phyloP scores from a whole-genome alignment of 1,140 invertebrate species.

The Aphidius ervi region DNA sequence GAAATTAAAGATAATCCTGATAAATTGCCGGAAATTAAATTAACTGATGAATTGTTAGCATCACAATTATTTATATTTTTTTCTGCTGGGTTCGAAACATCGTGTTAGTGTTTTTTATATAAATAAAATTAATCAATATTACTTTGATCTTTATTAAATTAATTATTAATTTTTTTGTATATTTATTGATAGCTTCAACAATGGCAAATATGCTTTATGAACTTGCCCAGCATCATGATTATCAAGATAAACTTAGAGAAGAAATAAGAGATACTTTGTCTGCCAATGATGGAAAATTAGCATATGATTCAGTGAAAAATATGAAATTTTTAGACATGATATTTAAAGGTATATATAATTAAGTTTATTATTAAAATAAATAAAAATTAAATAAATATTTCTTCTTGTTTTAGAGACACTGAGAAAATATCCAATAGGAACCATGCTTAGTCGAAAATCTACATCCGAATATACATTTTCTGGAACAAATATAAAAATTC shows the following conservation, averaged over 20 bases:
- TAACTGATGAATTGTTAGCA: constrained; percentile 37
- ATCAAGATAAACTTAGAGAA: constrained; percentile 31
- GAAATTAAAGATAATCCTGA: constrained; percentile 50
- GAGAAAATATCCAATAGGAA: constrained; percentile 57
- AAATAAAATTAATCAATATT: no score
- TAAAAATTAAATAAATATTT: background rate
- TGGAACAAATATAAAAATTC: constrained; percentile 45
- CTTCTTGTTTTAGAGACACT: constrained; percentile 56
- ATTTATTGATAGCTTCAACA: constrained; percentile 38
- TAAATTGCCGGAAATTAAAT: constrained; percentile 24
- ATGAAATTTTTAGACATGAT: constrained; percentile 46
- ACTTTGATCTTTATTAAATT: no score
- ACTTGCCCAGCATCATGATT: constrained; percentile 56
- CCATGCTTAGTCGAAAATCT: constrained; percentile 49
- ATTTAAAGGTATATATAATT: constrained; percentile 22
- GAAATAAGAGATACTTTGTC: constrained; percentile 20
- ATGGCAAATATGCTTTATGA: constrained; percentile 58
- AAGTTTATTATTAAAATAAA: constrained; percentile 23
- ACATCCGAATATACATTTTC: constrained; percentile 52
- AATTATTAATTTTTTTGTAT: no score
- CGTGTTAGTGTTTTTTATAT: constrained; percentile 39
- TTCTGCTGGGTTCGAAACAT: constrained; percentile 68
- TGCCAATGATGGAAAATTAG: constrained; percentile 48
- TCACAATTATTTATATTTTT: constrained; percentile 62
- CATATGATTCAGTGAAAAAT: constrained; percentile 43